A percentile compares a stretch with the other conserved stretches of the same genome.
Conservation (phyloP, 1,140 invertebrate species). For the Drosophila sechellia region DNA sequence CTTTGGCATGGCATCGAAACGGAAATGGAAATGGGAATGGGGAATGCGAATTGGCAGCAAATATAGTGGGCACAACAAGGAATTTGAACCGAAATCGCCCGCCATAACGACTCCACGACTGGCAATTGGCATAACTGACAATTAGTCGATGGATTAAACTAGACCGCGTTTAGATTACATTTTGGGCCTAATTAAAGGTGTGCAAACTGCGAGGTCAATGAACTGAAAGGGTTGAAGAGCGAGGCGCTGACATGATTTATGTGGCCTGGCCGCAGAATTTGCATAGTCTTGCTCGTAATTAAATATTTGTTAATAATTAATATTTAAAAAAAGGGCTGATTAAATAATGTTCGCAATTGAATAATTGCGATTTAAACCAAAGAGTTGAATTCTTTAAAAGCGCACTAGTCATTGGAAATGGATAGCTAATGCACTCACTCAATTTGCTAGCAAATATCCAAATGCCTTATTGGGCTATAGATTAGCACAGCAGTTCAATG, state of each 20-base stretch:
- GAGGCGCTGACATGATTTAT: background rate
- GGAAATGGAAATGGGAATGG: background rate
- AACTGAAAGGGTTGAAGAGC: background rate
- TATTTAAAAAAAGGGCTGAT: too few relatives aligned
- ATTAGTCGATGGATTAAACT: slow-evolving; percentile 8
- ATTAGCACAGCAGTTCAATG: slow-evolving; percentile 1
- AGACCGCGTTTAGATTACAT: background rate
- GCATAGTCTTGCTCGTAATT: background rate
- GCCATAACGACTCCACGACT: background rate
- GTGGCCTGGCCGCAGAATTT: too few relatives aligned
- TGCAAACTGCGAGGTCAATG: too few relatives aligned
- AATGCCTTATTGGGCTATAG: background rate
- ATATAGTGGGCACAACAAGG: background rate
- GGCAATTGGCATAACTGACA: slow-evolving; percentile 25
- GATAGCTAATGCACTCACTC: background rate
- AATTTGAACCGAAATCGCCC: background rate
- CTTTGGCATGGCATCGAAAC: background rate
- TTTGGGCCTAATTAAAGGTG: background rate
- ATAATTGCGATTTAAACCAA: too few relatives aligned
- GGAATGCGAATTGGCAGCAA: background rate
- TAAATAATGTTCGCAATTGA: too few relatives aligned
- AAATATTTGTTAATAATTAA: background rate
- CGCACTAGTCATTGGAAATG: too few relatives aligned
- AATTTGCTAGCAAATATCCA: background rate
- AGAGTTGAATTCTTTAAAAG: too few relatives aligned